Base-by-base conservation (phyloP, 2,888 invertebrate species). In the Microchrysa polita region DNA sequence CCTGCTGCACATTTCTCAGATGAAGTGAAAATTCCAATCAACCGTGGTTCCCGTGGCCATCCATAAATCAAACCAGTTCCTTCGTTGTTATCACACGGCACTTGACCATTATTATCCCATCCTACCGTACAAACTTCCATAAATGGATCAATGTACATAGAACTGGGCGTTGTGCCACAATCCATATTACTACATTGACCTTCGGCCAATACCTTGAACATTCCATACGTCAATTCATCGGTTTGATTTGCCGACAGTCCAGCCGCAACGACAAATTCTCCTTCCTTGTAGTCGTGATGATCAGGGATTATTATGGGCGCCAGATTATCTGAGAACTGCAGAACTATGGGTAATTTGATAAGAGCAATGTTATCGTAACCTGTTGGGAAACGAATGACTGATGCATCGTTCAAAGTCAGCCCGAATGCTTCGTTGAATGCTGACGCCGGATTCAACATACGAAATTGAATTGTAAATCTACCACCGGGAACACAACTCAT, bases 61-160 rank as follows among this genome's bases (percentile, higher is more conserved):
- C 71, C 73, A 14, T 61, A 22, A 9, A 77, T 14, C 34, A 77
- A 44, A 1, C 75, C 77, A 10, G 60, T 61, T 5, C 77, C 77
- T 44, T 22, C 40, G 10, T 77, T 74, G 0, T n/a, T 16, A 4
- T 2, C 9, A 60, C 76, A 75, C 1, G 76, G 74, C 1, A 20
- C n/a, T 18, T 72, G 74, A 1, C 5, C 4, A n/a, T 20, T 72
- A 20, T 69, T 67, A 9, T 53, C 53, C 73, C 74, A 77, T 0
- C 74, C 60, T 9, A 42, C 20, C 1, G 75, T 67, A 14, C 77
- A 77, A 1, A 76, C 7, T 16, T 77, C 69, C 0, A 74, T 18
- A 40, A 61, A 77, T 10, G 75, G 74, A 9, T 77, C 76, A 14
- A 73, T 72, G 9, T 12, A 22, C 1, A 16, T 48, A 5, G 34